A percentile compares a stretch with the other conserved stretches of the same genome.
Evolutionary conservation across 2,113 vertebrate genomes (phyloP).

Genomic region (Sinosuthora webbiana): DNA sequence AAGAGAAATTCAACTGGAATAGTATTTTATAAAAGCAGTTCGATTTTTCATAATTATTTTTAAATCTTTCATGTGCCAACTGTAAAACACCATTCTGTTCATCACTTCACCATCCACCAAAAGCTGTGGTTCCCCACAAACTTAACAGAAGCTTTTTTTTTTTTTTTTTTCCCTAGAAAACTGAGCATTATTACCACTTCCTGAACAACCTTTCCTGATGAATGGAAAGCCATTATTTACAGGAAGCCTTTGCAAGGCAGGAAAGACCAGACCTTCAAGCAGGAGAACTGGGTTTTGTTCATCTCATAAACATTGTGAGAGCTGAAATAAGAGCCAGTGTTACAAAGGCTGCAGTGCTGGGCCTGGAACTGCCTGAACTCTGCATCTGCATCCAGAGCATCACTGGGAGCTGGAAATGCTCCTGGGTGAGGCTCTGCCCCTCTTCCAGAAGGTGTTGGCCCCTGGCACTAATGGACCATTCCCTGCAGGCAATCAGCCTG

Average conservation of each 20-base stretch:
- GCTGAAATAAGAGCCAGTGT: not conserved
- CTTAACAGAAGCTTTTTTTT: not conserved
- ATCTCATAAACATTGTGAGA: not conserved
- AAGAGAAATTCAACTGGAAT: not conserved
- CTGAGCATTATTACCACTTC: not conserved
- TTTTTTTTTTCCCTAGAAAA: not conserved
- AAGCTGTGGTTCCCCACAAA: not conserved
- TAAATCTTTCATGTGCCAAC: not conserved
- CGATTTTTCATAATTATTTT: not conserved
- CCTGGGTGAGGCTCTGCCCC: not conserved
- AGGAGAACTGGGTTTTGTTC: not conserved
- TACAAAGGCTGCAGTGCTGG: not conserved
- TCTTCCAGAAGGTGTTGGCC: accelerated
- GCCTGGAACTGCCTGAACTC: not conserved
- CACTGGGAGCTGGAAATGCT: not conserved
- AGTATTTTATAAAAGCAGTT: not conserved
- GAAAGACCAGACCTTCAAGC: not conserved
- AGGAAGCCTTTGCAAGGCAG: not conserved
- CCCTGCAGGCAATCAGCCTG: not conserved
- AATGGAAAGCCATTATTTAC: not conserved
- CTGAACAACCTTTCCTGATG: not conserved
- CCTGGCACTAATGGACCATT: accelerated
- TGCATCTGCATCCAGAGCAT: not conserved
- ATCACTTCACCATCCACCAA: not conserved
- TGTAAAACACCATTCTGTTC: not conserved